phyloP scores from a whole-genome alignment of 2,888 invertebrate species.

The Mythimna loreyi region DNA sequence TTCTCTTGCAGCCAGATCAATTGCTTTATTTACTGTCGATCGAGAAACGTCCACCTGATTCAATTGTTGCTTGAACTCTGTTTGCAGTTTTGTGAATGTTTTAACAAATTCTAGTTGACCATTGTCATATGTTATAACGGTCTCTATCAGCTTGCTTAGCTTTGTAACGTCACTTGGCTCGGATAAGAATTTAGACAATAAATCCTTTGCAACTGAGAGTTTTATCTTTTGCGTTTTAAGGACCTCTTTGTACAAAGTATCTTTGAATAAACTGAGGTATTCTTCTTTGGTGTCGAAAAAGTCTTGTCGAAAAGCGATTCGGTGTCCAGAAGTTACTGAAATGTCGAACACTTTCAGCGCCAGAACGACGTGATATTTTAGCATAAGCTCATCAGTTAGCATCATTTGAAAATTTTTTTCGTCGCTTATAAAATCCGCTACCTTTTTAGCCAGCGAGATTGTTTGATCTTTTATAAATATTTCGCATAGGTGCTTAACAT shows the following conservation, averaged over 20 bases:
- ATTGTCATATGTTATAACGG: slow-evolving; percentile 28
- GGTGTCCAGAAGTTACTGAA: slow-evolving; percentile 26
- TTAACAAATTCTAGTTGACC: slow-evolving; percentile 25
- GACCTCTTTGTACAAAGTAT: slow-evolving; percentile 22
- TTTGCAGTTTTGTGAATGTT: not conserved
- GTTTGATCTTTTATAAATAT: slow-evolving; percentile 28
- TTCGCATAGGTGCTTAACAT: slow-evolving; percentile 26
- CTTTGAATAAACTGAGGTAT: slow-evolving; percentile 31
- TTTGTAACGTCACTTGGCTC: slow-evolving; percentile 1
- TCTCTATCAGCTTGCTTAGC: slow-evolving; percentile 41
- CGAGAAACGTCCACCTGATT: slow-evolving; percentile 17
- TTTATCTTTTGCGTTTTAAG: not conserved
- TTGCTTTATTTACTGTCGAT: slow-evolving; percentile 25
- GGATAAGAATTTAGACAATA: not conserved
- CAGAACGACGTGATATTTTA: slow-evolving; percentile 47
- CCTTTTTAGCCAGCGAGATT: slow-evolving; percentile 18
- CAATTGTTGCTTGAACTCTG: slow-evolving; percentile 15
- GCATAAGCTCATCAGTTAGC: slow-evolving; percentile 27
- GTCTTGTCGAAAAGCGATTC: slow-evolving; percentile 29
- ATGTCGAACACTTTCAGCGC: slow-evolving; percentile 35
- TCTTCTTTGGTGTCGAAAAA: slow-evolving; percentile 38
- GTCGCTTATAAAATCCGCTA: not conserved
- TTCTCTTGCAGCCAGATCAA: slow-evolving; percentile 18
- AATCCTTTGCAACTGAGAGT: not conserved
- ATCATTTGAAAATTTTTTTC: slow-evolving; percentile 18